Evolutionary conservation across 2,888 invertebrate genomes (phyloP), one percentile per base, ranked within the genome.

Genomic region (Polydrusus tereticollis): DNA sequence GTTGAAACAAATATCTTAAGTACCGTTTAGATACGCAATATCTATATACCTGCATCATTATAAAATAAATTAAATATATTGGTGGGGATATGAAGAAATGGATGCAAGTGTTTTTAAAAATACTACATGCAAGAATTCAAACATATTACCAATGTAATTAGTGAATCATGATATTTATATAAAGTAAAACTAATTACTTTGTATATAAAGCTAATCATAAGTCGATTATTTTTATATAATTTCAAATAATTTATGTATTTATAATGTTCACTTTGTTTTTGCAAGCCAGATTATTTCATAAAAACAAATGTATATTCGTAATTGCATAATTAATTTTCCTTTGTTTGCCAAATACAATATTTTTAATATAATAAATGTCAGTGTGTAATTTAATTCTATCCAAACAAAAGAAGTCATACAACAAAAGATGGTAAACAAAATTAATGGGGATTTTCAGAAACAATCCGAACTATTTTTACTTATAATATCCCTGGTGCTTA

Each of bases 191-290:
- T 41, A 43, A 43, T 23, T 59, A 58, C 14, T 55, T 8, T 36
- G 5, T 26, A n/a, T 38, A 38, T n/a, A 16, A 41, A 59, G 8
- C 41, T 21, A 21, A 41, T 43, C 43, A 43, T 26, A 59, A 43
- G 14, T 59, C 41, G 43, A 43, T 59, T 59, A 59, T 59, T 59
- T 23, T 43, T 43, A n/a, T 59, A 59, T 59, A 26, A 59, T 23
- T 16, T 16, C 10, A 41, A 14, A 41, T 41, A 59, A 43, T n/a
- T 43, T 59, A 43, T 43, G 26, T 43, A 26, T 23, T 38, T 41
- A 21, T 43, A 59, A 21, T 41, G 59, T 41, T 43, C 43, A 10
- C 23, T 38, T 38, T 21, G 1, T 12, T 7, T 38, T 38, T 58
- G 58, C 38, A 58, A 36, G 20, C 20, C 29, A 12, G 2, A 57